A percentile compares a stretch with the other conserved stretches of the same genome.
phyloP scores from a whole-genome alignment of 2,113 vertebrate species.

The Melanerpes aurifrons region DNA sequence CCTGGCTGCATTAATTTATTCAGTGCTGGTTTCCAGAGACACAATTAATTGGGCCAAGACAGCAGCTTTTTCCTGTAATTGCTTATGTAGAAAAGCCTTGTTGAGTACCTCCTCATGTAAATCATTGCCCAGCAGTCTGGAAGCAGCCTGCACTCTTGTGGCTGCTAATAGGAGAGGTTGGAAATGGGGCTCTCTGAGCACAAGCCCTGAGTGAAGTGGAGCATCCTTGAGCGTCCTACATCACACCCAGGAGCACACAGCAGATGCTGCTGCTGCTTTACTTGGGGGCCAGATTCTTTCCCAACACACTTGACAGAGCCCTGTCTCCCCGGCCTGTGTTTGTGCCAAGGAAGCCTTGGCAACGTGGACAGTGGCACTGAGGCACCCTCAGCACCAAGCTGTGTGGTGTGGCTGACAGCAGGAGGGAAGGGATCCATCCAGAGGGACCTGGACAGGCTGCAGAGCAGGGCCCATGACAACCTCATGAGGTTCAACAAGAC shows the following conservation, averaged over 20 bases:
- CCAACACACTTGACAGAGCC: background rate
- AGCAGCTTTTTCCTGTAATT: slow-evolving; percentile 58
- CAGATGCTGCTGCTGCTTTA: background rate
- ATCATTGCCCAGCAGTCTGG: slow-evolving; percentile 61
- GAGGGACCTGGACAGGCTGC: no score
- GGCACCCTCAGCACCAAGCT: no score
- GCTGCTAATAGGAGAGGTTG: slow-evolving; percentile 33
- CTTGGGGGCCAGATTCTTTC: background rate
- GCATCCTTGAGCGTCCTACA: background rate
- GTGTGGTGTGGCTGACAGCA: no score
- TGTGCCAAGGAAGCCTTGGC: slow-evolving; percentile 12
- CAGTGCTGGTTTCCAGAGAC: slow-evolving; percentile 54
- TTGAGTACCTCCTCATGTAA: slow-evolving; percentile 68
- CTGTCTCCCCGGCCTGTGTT: background rate
- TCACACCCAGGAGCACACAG: background rate
- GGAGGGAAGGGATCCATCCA: no score
- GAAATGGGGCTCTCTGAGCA: background rate
- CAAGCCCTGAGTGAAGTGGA: background rate
- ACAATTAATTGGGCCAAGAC: slow-evolving; percentile 66
- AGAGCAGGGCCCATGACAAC: no score
- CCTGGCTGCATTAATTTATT: slow-evolving; percentile 56
- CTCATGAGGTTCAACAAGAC: no score
- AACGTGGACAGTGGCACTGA: no score
- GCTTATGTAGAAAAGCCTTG: slow-evolving; percentile 63
- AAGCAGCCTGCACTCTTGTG: slow-evolving; percentile 23